Evolutionary conservation across 2,113 vertebrate species (phyloP).

Genomic region (Acrocephalus kingi): DNA sequence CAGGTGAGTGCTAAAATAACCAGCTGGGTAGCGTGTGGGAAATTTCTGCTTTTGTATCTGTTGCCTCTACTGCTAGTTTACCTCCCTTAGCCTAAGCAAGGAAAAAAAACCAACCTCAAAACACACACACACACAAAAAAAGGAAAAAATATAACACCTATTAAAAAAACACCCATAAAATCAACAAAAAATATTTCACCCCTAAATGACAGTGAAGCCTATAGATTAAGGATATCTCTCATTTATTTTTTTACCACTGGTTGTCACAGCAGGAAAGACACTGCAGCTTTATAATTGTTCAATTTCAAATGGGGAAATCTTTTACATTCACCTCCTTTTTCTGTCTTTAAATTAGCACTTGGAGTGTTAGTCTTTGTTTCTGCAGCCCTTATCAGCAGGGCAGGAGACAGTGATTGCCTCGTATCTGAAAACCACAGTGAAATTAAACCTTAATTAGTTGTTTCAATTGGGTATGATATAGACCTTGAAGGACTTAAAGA

Average conservation of each 20-base stretch:
- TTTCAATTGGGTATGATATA: conserved; percentile 35
- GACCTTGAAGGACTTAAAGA: conserved; percentile 43
- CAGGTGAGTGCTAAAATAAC: conserved; percentile 39
- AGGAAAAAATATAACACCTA: accelerated
- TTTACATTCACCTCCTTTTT: conserved; percentile 28
- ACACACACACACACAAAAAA: not conserved
- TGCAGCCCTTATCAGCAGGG: conserved; percentile 42
- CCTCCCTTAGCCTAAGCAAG: not conserved
- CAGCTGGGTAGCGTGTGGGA: not conserved
- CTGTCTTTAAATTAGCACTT: conserved; percentile 42
- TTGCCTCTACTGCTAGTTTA: not conserved
- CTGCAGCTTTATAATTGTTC: conserved; percentile 20
- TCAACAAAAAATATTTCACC: not conserved
- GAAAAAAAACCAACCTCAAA: not conserved
- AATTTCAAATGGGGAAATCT: not conserved
- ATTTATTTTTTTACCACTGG: not conserved
- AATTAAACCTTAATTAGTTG: conserved; percentile 66
- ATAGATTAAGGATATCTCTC: not conserved
- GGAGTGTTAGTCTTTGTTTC: conserved; percentile 37
- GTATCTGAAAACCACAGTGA: conserved; percentile 47
- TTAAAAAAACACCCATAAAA: not conserved
- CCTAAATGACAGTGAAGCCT: not conserved
- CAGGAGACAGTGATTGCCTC: conserved; percentile 49
- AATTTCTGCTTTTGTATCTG: not conserved
- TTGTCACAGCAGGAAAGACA: conserved; percentile 25